Evolutionary conservation across 2,888 invertebrate genomes (phyloP).

Genomic region (Aproaerema taeniolella): DNA sequence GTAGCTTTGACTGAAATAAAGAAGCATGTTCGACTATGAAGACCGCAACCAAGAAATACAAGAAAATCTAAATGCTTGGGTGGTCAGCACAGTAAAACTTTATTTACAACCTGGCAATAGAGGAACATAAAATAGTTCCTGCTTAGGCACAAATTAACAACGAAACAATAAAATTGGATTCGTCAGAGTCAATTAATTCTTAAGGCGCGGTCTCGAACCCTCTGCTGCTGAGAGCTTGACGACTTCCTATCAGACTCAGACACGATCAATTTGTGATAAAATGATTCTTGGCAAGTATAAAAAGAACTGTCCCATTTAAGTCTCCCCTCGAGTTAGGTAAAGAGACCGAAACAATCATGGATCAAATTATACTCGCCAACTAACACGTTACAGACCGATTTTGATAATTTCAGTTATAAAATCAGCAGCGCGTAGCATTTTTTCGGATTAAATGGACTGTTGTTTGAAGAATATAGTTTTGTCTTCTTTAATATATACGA

Average conservation of each 20-base stretch:
- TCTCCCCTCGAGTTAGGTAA: not conserved
- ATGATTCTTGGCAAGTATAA: not conserved
- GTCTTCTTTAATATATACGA: conserved; percentile 3
- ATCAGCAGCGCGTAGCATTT: conserved; percentile 35
- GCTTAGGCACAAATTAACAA: conserved; percentile 1
- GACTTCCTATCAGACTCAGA: conserved; percentile 27
- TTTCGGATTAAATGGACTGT: conserved; percentile 36
- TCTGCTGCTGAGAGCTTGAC: conserved; percentile 28
- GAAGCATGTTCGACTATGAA: no score
- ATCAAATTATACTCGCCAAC: conserved; percentile 5
- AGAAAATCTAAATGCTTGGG: no score
- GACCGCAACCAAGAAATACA: no score
- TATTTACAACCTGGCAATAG: no score
- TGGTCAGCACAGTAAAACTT: no score
- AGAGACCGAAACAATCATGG: not conserved
- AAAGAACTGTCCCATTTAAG: not conserved
- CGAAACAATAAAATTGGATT: conserved; percentile 22
- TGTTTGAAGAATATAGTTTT: conserved; percentile 4
- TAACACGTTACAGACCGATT: no score
- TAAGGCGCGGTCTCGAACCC: conserved; percentile 22
- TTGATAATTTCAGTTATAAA: conserved; percentile 42
- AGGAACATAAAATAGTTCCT: conserved; percentile 1
- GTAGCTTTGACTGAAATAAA: no score
- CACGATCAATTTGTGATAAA: conserved; percentile 6
- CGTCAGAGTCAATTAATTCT: conserved; percentile 27